These are phyloP conservation scores for Magallana angulata DNA, from an alignment of 1,140 invertebrate species.

Conservation along the genomic window DNA sequence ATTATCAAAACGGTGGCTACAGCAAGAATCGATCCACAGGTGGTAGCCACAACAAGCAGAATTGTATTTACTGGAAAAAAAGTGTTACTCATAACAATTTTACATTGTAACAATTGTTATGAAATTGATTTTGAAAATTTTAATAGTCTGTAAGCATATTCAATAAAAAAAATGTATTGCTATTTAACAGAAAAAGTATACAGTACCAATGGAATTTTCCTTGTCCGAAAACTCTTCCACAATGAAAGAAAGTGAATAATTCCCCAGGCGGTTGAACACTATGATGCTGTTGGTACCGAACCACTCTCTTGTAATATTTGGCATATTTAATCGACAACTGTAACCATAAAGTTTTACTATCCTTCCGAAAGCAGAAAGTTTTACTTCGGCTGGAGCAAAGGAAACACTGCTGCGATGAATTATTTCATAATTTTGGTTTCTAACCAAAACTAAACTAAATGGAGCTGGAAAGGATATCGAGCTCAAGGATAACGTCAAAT, in stretches of 20 bases:
- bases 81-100: too few species aligned
- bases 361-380: neutral
- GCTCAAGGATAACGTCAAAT: neutral
- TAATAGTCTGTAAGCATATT: too few species aligned
- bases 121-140: too few species aligned
- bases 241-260: neutral
- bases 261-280: neutral
- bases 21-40: neutral
- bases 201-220: neutral
- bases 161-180: too few species aligned
- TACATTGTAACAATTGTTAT: too few species aligned
- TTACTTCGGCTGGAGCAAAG: neutral
- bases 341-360: neutral
- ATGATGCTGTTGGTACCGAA: neutral
- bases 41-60: neutral
- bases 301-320: neutral
- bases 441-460: neutral
- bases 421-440: neutral
- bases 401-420: neutral
- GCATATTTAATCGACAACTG: neutral
- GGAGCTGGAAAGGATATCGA: neutral
- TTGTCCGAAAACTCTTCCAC: neutral
- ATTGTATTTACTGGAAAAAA: too few species aligned
- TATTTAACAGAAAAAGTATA: neutral
- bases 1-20: neutral